phyloP scores from a whole-genome alignment of 2,113 vertebrate species.

The Lepus americanus region DNA sequence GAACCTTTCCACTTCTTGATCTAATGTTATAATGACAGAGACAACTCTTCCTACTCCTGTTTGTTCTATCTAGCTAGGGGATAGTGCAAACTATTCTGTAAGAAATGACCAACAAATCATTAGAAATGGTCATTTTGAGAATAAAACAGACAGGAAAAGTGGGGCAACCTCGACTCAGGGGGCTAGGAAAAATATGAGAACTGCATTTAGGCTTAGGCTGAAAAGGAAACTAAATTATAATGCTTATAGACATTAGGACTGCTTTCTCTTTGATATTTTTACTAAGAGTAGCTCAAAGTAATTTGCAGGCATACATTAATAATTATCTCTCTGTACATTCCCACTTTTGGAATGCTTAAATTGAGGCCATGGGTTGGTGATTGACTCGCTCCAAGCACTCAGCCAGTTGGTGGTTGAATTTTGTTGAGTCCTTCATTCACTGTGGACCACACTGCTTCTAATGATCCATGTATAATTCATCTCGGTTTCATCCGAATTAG shows the following conservation, averaged over 20 bases:
- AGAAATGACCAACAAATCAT: slow-evolving; percentile 12
- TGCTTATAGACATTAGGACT: background rate
- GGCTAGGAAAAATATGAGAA: background rate
- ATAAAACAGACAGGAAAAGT: background rate
- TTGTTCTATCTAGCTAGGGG: background rate
- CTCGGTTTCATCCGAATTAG: slow-evolving; percentile 69
- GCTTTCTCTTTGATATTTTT: slow-evolving; percentile 16
- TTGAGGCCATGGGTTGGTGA: slow-evolving; percentile 47
- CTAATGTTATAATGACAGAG: background rate
- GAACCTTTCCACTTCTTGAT: background rate
- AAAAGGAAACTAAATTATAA: slow-evolving; percentile 48
- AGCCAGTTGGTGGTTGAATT: slow-evolving; percentile 47
- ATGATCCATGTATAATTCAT: slow-evolving; percentile 73
- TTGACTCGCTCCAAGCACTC: slow-evolving; percentile 57
- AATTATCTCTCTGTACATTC: background rate
- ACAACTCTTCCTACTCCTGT: background rate
- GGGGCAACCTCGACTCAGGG: background rate
- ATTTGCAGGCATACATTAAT: slow-evolving; percentile 44
- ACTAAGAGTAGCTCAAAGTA: slow-evolving; percentile 52
- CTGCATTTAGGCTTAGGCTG: background rate
- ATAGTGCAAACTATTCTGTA: background rate
- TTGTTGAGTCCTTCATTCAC: slow-evolving; percentile 56
- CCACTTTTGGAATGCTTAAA: slow-evolving; percentile 43
- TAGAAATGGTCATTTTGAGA: slow-evolving; percentile 53
- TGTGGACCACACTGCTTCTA: slow-evolving; percentile 55